These are phyloP conservation scores for Urocitellus parryii DNA, from an alignment of 2,113 vertebrate genomes.

Conservation along the genomic window DNA sequence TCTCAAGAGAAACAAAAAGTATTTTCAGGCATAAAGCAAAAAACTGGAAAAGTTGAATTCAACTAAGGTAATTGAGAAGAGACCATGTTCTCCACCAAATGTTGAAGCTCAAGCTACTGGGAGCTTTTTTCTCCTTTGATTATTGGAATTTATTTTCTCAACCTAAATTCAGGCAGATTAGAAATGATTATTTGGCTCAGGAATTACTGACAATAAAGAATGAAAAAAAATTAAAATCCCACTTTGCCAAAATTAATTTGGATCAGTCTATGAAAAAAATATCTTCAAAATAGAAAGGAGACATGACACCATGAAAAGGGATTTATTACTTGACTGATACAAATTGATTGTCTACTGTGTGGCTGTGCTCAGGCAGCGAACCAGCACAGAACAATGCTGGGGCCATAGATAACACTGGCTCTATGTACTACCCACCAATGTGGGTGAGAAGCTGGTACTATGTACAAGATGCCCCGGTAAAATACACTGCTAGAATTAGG, in stretches of 20 bases:
- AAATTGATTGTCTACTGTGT: background rate
- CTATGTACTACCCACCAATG: accelerated
- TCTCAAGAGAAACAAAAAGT: background rate
- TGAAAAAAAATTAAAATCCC: background rate
- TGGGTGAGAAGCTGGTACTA: background rate
- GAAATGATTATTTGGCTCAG: background rate
- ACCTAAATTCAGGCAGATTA: background rate
- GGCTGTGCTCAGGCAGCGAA: background rate
- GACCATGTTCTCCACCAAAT: constrained; percentile 27
- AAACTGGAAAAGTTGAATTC: background rate
- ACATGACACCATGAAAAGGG: background rate
- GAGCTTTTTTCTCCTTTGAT: background rate
- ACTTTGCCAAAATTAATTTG: background rate
- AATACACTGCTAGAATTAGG: background rate
- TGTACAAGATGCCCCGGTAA: background rate
- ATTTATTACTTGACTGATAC: background rate
- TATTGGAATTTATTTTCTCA: constrained; percentile 34
- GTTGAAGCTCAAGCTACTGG: background rate
- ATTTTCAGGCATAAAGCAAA: constrained; percentile 10
- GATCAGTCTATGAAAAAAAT: constrained; percentile 18
- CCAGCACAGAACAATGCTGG: accelerated
- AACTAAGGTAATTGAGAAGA: background rate
- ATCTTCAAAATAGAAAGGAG: background rate
- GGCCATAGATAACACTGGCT: background rate
- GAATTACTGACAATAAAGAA: background rate